Percentiles rank a stretch among this genome's conserved stretches.
Conservation (phyloP, 2,113 vertebrate species). For the Cyprinus carpio region DNA sequence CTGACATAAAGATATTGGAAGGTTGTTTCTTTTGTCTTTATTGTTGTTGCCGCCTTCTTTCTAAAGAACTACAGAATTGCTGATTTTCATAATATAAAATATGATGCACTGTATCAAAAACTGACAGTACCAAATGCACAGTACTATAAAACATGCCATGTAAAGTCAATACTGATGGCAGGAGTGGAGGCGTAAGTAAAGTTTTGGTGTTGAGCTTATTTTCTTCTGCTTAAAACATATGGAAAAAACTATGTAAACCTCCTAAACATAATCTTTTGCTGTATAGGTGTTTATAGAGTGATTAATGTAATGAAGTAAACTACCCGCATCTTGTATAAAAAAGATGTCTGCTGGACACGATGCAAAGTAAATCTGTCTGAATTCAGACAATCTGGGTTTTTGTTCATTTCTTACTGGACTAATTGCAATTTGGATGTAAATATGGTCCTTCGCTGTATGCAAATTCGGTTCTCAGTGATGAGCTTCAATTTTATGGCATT, state of each 20-base stretch:
- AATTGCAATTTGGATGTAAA: background rate
- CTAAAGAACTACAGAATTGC: background rate
- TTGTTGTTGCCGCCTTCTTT: too few relatives aligned
- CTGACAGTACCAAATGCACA: background rate
- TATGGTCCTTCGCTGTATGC: background rate
- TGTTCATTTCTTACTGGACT: background rate
- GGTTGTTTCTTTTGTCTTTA: background rate
- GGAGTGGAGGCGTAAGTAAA: background rate
- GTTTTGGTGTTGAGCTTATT: background rate
- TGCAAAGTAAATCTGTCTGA: background rate
- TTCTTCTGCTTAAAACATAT: background rate
- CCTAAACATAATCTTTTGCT: background rate
- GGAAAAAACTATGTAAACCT: background rate
- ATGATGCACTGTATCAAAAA: background rate
- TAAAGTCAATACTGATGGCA: background rate
- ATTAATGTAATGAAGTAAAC: background rate
- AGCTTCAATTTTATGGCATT: background rate
- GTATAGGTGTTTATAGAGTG: background rate
- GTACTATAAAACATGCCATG: background rate
- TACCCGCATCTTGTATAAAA: background rate
- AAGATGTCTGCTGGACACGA: background rate
- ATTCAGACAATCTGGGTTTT: background rate
- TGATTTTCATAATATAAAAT: background rate
- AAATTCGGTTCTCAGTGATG: background rate
- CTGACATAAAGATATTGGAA: background rate